phyloP scores from a whole-genome alignment of 30 jellyfish, hydroid and myxozoan species.

The Cassiopea andromeda region DNA sequence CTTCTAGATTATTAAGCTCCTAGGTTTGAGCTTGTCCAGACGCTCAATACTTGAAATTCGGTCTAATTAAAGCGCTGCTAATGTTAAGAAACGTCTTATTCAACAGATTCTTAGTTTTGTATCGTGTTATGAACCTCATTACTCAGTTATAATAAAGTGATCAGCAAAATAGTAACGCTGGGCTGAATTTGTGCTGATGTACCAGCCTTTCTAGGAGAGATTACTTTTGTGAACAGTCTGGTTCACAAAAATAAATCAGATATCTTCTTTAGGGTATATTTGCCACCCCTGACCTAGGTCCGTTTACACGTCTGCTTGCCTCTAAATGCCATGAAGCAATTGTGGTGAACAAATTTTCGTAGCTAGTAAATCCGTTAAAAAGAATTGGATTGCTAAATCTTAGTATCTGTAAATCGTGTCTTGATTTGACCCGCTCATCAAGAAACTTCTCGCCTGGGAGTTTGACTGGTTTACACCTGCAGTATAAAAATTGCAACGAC shows the following conservation, averaged over 20 bases:
- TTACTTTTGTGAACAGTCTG: background rate
- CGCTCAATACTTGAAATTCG: too few relatives aligned
- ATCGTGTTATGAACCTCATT: conserved; percentile 7
- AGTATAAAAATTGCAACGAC: too few relatives aligned
- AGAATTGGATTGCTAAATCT: conserved; percentile 50
- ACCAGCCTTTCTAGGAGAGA: background rate
- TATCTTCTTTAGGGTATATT: conserved; percentile 9
- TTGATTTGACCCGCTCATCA: conserved; percentile 35
- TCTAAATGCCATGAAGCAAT: conserved; percentile 56
- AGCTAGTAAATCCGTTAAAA: conserved; percentile 42
- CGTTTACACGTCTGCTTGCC: conserved; percentile 45
- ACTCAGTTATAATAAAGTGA: background rate
- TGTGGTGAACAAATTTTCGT: conserved; percentile 53
- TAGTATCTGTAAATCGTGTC: conserved; percentile 32
- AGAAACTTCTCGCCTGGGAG: background rate
- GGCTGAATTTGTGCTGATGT: background rate
- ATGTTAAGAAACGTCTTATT: background rate
- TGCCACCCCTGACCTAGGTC: conserved; percentile 45
- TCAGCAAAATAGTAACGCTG: background rate
- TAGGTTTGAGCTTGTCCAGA: too few relatives aligned
- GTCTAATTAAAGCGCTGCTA: background rate
- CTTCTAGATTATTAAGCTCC: too few relatives aligned
- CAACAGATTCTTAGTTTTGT: background rate
- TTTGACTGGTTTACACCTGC: conserved; percentile 20
- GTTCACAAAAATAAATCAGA: conserved; percentile 28